These are phyloP conservation scores for Tetragnatha versicolor DNA, from an alignment of 1,140 invertebrate species.

Conservation along the genomic window DNA sequence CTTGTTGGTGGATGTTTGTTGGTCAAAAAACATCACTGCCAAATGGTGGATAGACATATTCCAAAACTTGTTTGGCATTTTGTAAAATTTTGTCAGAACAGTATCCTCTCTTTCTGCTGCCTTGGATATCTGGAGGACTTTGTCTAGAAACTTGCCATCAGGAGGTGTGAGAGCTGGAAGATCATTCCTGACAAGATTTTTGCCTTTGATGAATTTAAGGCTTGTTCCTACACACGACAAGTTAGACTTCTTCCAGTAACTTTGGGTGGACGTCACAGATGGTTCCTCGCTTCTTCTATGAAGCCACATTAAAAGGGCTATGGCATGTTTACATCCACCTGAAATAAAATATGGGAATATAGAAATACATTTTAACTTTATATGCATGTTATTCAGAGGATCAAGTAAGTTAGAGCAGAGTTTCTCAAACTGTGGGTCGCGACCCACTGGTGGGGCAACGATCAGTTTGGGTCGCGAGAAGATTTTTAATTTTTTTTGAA, in stretches of 20 bases:
- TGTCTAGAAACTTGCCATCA: background rate
- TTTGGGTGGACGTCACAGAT: background rate
- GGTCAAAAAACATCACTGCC: background rate
- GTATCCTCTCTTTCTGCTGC: background rate
- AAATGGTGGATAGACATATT: background rate
- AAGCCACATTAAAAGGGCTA: background rate
- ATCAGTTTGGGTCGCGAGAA: too few relatives aligned
- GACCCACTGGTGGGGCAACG: too few relatives aligned
- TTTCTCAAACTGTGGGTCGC: too few relatives aligned
- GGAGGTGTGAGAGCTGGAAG: background rate
- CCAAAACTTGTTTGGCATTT: background rate
- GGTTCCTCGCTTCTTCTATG: slow-evolving; percentile 9
- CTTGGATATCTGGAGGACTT: background rate
- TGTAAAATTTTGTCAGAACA: background rate
- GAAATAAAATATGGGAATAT: background rate
- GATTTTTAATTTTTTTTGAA: too few relatives aligned
- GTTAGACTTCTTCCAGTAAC: slow-evolving; percentile 15
- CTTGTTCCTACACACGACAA: background rate
- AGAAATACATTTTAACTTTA: too few relatives aligned
- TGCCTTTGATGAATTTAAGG: background rate
- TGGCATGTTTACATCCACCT: slow-evolving; percentile 18
- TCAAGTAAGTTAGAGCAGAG: too few relatives aligned
- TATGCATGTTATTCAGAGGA: too few relatives aligned
- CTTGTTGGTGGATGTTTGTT: background rate
- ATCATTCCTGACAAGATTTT: background rate